Conservation (phyloP, 2,113 vertebrate species). For the Cinclus cinclus region DNA sequence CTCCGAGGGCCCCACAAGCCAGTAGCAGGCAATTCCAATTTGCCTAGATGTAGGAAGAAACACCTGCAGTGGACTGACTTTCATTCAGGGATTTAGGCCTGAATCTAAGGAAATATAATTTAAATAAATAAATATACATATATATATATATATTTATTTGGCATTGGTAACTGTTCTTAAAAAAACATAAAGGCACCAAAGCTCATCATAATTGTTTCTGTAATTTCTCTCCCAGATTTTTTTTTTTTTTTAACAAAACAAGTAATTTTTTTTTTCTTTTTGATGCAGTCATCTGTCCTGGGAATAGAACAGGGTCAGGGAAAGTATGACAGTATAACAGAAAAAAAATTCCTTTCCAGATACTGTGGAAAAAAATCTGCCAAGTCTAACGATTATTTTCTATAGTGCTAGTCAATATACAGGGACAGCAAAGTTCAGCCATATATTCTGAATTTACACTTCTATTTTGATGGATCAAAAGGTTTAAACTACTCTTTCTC, state of each 20-base stretch:
- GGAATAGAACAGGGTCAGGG: background rate
- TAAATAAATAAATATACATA: background rate
- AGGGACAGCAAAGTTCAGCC: background rate
- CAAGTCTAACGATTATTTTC: background rate
- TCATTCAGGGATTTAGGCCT: background rate
- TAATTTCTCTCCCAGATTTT: background rate
- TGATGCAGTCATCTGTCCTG: background rate
- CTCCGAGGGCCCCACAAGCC: background rate
- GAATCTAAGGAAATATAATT: background rate
- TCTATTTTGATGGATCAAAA: background rate
- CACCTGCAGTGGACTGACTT: background rate
- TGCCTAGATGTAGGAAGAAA: background rate
- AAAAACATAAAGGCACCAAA: too few species aligned
- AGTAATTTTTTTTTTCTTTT: background rate
- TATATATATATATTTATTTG: too few species aligned
- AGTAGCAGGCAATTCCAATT: background rate
- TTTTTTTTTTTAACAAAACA: background rate
- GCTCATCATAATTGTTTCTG: background rate
- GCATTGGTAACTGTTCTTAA: background rate
- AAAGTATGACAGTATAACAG: background rate
- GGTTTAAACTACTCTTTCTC: background rate
- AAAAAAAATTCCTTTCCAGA: background rate
- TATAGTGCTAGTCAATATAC: background rate
- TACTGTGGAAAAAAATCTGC: background rate
- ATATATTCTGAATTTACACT: background rate